Conservation (phyloP, 1,140 invertebrate species). For the Teleogryllus occipitalis region DNA sequence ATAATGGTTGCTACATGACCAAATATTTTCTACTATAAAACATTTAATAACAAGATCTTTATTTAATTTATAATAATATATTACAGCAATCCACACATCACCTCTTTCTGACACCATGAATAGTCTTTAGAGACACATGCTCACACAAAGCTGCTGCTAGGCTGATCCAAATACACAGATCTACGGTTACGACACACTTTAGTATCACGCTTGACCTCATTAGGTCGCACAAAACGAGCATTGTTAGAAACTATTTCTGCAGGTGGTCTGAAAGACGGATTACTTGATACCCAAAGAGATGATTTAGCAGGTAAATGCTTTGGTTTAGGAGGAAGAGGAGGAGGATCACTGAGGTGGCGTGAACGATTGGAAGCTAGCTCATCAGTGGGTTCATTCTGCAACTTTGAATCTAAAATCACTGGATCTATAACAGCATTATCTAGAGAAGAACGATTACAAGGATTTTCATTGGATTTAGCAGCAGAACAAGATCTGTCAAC, state of each 20-base stretch:
- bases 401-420: background rate
- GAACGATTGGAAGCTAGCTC: background rate
- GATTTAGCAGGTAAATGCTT: slow-evolving; percentile 48
- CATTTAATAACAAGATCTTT: too few species aligned
- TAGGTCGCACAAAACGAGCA: slow-evolving; percentile 13
- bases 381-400: background rate
- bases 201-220: slow-evolving; percentile 12
- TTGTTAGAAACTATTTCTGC: slow-evolving; percentile 13
- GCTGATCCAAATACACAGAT: slow-evolving; percentile 47
- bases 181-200: slow-evolving; percentile 27
- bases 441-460: background rate
- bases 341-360: slow-evolving; percentile 34
- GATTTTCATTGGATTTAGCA: background rate
- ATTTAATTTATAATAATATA: too few species aligned
- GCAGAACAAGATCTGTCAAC: background rate
- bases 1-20: too few species aligned
- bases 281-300: slow-evolving; percentile 26
- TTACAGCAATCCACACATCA: too few species aligned
- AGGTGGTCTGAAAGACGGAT: slow-evolving; percentile 7
- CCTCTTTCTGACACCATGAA: background rate
- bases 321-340: slow-evolving; percentile 48
- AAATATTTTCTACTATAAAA: too few species aligned
- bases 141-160: slow-evolving; percentile 54
- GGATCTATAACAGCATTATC: slow-evolving; percentile 12
- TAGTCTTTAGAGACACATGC: background rate